Evolutionary conservation across 92 coral and sea anemone genomes (phyloP), one percentile per base, ranked within the genome.

Genomic region (Montipora capitata): DNA sequence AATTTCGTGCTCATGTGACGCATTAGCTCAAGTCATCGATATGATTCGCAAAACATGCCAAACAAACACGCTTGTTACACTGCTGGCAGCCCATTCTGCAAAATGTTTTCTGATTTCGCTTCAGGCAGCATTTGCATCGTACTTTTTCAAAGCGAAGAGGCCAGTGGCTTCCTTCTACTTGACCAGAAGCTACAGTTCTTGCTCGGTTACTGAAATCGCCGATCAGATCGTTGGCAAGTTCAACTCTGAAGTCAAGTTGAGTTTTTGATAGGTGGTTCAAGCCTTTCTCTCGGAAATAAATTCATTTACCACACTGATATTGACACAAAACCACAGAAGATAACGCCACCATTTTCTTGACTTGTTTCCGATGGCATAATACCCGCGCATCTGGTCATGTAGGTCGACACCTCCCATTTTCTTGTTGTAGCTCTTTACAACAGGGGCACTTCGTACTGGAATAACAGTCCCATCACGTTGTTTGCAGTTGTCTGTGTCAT

Each of bases 381-480:
- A 89, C 10, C 84, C 52, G 48, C 66, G 85, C 51, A 74, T 2
- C 58, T 73, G 91, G 69, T 88, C 83, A 48, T 57, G 74, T 40
- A 35, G 81, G 68, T 89, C 93, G 4, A 84, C 69, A 18, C 93
- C 75, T 40, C 85, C 89, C 89, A 83, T 89, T 80, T 78, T 89
- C 16, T 76, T 5, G 92, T 82, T 89, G 93, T 89, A 83, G 77
- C 65, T 44, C 11, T 62, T 77, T 14, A 89, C 93, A 58, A 89
- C 85, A 3, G 93, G 85, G 43, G 42, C 44, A 51, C 80, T 83
- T 56, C 62, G 83, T 6, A 83, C 85, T 15, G 84, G 85, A 45
- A 77, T 89, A 14, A 89, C 51, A 2, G 84, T 77, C 38, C 89
- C 81, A 71, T 89, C 81, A 13, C 74, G 44, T 57, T 89, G 89